Conservation (phyloP, 2,888 invertebrate species). For the Agrochola lota region DNA sequence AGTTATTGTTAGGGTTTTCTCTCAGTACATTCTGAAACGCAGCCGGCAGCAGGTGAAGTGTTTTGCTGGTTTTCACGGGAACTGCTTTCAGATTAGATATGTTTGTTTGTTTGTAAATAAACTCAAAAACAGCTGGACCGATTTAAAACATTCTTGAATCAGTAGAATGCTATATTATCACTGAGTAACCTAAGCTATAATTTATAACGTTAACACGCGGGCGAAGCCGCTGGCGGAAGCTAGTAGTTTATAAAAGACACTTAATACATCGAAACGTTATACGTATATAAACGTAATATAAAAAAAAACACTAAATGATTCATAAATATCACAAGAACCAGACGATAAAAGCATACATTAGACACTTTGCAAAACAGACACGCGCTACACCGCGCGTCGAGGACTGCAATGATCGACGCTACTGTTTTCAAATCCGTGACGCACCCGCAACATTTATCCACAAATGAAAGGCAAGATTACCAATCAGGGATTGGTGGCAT, state of each 20-base stretch:
- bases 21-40: not conserved
- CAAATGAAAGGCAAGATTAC: conserved; percentile 53
- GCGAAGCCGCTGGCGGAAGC: too few relatives aligned
- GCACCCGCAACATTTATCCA: conserved; percentile 75
- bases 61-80: not conserved
- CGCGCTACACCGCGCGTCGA: conserved; percentile 76
- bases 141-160: too few relatives aligned
- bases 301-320: conserved; percentile 8
- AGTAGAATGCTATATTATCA: too few relatives aligned
- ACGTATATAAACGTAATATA: not conserved
- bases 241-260: not conserved
- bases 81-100: not conserved
- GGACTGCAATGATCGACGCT: conserved; percentile 78
- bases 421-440: conserved; percentile 78
- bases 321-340: not conserved
- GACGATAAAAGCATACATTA: conserved; percentile 23
- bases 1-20: not conserved
- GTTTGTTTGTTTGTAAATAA: too few relatives aligned
- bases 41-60: too few relatives aligned
- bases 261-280: not conserved
- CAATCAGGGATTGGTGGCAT: not conserved
- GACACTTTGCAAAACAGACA: conserved; percentile 46
- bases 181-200: too few relatives aligned
- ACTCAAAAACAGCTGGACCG: too few relatives aligned
- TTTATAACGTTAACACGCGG: too few relatives aligned